Base-by-base conservation (phyloP, 2,797 vertebrate genomes). In the Cyclura pinguis region DNA sequence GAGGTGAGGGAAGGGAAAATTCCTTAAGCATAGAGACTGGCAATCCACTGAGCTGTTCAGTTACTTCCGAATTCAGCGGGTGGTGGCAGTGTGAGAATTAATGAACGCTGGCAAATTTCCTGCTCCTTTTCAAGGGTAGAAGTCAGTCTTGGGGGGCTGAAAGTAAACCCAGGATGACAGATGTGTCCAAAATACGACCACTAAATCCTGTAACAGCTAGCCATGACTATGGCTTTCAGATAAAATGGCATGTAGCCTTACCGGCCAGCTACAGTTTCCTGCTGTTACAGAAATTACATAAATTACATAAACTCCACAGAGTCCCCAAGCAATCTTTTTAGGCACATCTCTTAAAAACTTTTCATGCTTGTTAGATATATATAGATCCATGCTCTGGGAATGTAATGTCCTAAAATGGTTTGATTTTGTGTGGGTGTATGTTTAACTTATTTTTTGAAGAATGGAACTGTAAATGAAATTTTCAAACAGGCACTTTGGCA, bases 401-500 rank as follows among this genome's bases (percentile, higher is more conserved):
- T 88, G 86, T 8, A 10, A 72, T 87, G 80, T 47, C 85, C 84
- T 64, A 62, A 62, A 91, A 86, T 55, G n/a, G 13, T 83, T 81
- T 91, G 55, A 69, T 32, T 69, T 69, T 32, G 10, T 69, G 67
- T 69, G 29, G 29, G 29, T 69, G 29, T 32, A 69, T 38, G 9
- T 4, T 55, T n/a, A 57, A n/a, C 13, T 77, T 91, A 83, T 38
- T 57, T 55, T 92, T 84, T 91, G 89, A 87, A 94, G 78, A 67
- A 84, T 1, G 38, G 89, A 83, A 77, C 89, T 47, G 32, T 90
- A 85, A 89, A 83, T 55, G 50, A 59, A 16, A 77, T 62, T 77
- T 55, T 50, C 88, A 93, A 94, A 88, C 90, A 95, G 91, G 86
- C 81, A 95, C 84, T 91, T 86, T 76, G 92, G 93, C 91, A 96